Conservation (phyloP, 2,888 invertebrate species). For the Crossocerus cetratus region DNA sequence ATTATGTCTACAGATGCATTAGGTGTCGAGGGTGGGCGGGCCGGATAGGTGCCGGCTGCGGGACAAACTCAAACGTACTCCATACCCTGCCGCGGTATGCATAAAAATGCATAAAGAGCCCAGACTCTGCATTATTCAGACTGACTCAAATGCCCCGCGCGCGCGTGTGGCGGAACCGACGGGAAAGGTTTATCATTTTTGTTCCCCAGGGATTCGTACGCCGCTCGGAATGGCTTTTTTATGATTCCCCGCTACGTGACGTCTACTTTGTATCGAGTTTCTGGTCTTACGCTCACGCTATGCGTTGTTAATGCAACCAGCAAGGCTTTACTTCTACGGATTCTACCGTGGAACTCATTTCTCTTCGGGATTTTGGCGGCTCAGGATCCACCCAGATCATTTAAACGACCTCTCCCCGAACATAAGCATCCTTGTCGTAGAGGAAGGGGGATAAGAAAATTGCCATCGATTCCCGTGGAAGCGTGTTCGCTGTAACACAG, state of each 20-base stretch:
- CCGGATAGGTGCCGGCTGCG: slow-evolving; percentile 27
- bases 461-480: slow-evolving; percentile 25
- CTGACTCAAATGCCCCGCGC: slow-evolving; percentile 47
- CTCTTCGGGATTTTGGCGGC: neutral
- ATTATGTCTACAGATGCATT: slow-evolving; percentile 9
- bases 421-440: neutral
- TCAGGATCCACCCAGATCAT: neutral
- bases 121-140: slow-evolving; percentile 71
- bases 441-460: slow-evolving; percentile 20
- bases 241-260: slow-evolving; percentile 27
- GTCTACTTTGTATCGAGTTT: slow-evolving; percentile 10
- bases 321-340: neutral
- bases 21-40: neutral
- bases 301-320: neutral
- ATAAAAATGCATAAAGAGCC: slow-evolving; percentile 74
- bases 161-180: slow-evolving; percentile 47
- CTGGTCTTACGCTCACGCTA: neutral
- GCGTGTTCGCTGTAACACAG: slow-evolving; percentile 1
- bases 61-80: slow-evolving; percentile 65
- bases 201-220: slow-evolving; percentile 58
- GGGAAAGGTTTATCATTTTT: slow-evolving; percentile 71
- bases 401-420: slow-evolving; percentile 3
- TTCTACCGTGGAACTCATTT: neutral
- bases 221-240: slow-evolving; percentile 41
- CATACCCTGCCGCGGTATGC: slow-evolving; percentile 61